Evolutionary conservation across 30 jellyfish, hydroid and myxozoan genomes (phyloP).

Genomic region (Pseudorhiza aurosa): DNA sequence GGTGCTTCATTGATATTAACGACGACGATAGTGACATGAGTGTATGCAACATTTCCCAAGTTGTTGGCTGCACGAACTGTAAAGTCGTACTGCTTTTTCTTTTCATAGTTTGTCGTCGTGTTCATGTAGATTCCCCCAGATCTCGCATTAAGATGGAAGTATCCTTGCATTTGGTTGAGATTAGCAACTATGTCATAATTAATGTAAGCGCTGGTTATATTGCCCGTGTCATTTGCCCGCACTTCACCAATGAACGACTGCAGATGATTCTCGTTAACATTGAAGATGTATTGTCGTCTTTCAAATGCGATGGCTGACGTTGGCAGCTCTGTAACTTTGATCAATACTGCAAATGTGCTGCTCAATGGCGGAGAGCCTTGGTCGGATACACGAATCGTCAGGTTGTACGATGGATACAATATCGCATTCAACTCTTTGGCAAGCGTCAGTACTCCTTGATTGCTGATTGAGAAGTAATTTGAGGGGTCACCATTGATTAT

Average conservation of each 20-base stretch:
- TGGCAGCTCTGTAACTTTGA: conserved; percentile 21
- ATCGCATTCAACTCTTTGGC: conserved; percentile 32
- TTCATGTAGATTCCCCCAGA: conserved; percentile 58
- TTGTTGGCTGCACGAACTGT: conserved; percentile 81
- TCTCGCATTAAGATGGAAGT: conserved; percentile 26
- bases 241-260: conserved; percentile 31
- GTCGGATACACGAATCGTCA: conserved; percentile 60
- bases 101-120: conserved; percentile 61
- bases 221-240: conserved; percentile 59
- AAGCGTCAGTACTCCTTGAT: conserved; percentile 69
- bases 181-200: conserved; percentile 38
- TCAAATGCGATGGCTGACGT: conserved; percentile 23
- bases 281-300: conserved; percentile 38
- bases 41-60: conserved; percentile 56
- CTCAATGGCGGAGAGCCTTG: conserved; percentile 65
- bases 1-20: conserved; percentile 89
- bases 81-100: conserved; percentile 64
- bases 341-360: conserved; percentile 22
- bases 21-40: conserved; percentile 72
- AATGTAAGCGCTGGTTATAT: conserved; percentile 38
- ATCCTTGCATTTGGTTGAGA: conserved; percentile 21
- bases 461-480: conserved; percentile 39
- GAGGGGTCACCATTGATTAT: conserved; percentile 29
- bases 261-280: conserved; percentile 32
- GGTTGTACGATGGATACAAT: conserved; percentile 13